Evolutionary conservation across 2,113 vertebrate species (phyloP), one percentile per base, ranked within the genome.

Genomic region (Elephas maximus): DNA sequence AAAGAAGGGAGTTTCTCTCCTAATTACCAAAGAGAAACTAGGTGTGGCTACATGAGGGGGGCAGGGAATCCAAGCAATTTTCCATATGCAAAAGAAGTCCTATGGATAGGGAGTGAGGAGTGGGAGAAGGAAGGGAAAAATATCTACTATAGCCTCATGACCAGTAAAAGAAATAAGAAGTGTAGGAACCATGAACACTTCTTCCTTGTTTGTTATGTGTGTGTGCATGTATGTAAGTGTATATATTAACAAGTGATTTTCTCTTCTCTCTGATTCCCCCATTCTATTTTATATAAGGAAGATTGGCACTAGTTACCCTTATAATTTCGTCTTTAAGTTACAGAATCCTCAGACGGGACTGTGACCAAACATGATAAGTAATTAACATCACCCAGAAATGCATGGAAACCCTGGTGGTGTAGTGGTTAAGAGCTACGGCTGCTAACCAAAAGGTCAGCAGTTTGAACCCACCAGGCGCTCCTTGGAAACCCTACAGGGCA

Each of bases 51-150:
- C 41, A 1, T 5, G 12, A 57, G 5, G 21, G 3, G 37, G 51
- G 30, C 45, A 57, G 21, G 73, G 73, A 65, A 48, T 8, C 53
- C 65, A 37, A 53, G 71, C 44, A 76, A 37, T 79, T 67, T 24
- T 62, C 30, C 33, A 37, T 0, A 7, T 18, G 60, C 51, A 33
- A 3, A 65, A 41, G 37, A 57, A 60, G 26, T 4, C 5, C 57
- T 5, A 0, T 1, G 33, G 44, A 18, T 26, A 4, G 9, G 2
- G 30, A 21, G 24, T 0, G 0, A 33, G 26, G 21, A 3, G 41
- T n/a, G 28, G 51, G 41, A 65, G 51, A 71, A 33, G 51, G 23
- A 71, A 53, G 21, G 4, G 26, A 7, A 21, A 57, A 18, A 11
- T 2, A 30, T 60, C 88, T 51, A 10, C 88, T 6, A 15, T 2